A percentile compares a stretch with the other conserved stretches of the same genome.
These are phyloP conservation scores for Falco columbarius DNA, from an alignment of 2,797 vertebrate species.

Conservation along the genomic window DNA sequence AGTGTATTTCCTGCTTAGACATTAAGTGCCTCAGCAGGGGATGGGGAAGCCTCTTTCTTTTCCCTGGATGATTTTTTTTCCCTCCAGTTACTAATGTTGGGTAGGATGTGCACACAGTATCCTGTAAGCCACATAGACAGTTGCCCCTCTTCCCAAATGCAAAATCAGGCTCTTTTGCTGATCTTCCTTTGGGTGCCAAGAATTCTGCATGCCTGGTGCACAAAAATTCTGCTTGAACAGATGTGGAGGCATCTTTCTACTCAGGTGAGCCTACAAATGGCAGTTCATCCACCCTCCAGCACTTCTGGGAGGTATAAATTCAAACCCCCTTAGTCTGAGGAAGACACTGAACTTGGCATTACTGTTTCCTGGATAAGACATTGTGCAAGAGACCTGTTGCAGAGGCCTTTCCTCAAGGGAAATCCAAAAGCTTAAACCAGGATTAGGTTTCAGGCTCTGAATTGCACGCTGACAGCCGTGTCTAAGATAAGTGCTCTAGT, in stretches of 20 bases:
- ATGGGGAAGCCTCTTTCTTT: not conserved
- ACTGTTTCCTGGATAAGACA: not conserved
- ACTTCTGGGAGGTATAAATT: not conserved
- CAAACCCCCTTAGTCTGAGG: not conserved
- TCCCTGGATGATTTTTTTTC: not conserved
- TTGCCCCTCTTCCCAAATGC: not conserved
- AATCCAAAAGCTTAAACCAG: not conserved
- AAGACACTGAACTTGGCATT: not conserved
- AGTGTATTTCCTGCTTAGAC: not conserved
- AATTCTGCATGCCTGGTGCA: not conserved
- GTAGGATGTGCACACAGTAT: not conserved
- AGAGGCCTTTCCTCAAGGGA: not conserved
- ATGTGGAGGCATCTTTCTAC: not conserved
- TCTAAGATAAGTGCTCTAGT: not conserved
- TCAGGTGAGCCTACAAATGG: not conserved
- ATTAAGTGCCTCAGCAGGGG: not conserved
- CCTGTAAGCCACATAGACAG: not conserved
- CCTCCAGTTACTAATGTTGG: not conserved
- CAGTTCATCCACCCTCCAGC: not conserved
- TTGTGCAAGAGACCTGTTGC: not conserved
- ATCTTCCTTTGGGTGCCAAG: not conserved
- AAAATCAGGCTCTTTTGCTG: not conserved
- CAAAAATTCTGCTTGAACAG: not conserved
- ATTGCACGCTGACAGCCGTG: rapidly evolving
- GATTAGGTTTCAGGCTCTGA: not conserved